These are phyloP conservation scores for Diprion similis DNA, from an alignment of 1,140 invertebrate genomes.

Conservation along the genomic window DNA sequence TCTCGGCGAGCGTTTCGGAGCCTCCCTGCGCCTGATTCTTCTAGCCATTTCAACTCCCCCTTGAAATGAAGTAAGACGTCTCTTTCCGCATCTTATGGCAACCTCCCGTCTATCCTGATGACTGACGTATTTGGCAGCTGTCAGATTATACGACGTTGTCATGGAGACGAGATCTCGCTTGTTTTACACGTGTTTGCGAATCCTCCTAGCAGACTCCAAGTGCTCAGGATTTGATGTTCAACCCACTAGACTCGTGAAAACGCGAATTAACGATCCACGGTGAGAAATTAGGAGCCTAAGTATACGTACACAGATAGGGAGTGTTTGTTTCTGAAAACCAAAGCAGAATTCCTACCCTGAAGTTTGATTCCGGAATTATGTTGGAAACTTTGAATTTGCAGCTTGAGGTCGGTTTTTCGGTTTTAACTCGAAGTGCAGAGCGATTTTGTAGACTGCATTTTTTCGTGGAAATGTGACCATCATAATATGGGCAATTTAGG, in stretches of 20 bases:
- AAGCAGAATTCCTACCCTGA: too few relatives aligned
- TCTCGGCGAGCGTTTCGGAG: not conserved
- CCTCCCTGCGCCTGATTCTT: not conserved
- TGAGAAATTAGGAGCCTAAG: too few relatives aligned
- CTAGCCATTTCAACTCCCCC: not conserved
- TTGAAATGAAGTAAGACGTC: not conserved
- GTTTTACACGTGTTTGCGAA: not conserved
- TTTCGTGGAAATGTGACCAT: too few relatives aligned
- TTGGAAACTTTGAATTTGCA: too few relatives aligned
- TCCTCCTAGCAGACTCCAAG: not conserved
- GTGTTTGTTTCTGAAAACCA: too few relatives aligned
- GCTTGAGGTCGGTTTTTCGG: too few relatives aligned
- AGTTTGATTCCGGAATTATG: too few relatives aligned
- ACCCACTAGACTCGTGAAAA: not conserved
- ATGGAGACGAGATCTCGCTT: not conserved
- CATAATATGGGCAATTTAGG: too few relatives aligned
- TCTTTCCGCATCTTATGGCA: not conserved
- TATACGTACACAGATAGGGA: too few relatives aligned
- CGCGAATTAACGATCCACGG: not conserved
- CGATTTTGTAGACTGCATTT: too few relatives aligned
- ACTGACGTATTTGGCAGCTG: not conserved
- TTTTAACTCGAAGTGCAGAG: too few relatives aligned
- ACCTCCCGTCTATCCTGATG: not conserved
- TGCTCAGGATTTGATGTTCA: not conserved
- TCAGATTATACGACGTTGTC: not conserved